These are phyloP conservation scores for Trachelipus rathkii DNA, from an alignment of 1,140 invertebrate species.

Conservation along the genomic window DNA sequence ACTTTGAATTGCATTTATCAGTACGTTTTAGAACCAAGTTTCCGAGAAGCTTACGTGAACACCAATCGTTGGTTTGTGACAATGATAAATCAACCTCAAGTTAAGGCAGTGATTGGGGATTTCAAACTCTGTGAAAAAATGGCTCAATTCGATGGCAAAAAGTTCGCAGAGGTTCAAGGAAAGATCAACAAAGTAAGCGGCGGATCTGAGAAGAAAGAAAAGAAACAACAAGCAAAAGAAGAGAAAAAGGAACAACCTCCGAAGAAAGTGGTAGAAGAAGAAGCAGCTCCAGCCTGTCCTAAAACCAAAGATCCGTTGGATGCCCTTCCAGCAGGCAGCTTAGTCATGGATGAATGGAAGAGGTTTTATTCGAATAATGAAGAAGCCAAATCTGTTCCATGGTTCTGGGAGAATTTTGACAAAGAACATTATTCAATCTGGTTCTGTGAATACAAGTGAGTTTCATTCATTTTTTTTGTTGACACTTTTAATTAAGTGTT, in stretches of 20 bases:
- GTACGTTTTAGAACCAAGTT: slow-evolving; percentile 56
- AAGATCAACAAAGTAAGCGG: slow-evolving; percentile 49
- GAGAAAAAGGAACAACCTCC: slow-evolving; percentile 50
- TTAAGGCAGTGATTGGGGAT: slow-evolving; percentile 76
- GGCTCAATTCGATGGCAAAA: slow-evolving; percentile 72
- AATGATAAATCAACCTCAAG: slow-evolving; percentile 78
- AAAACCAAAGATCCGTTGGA: slow-evolving; percentile 91
- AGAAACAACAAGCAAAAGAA: slow-evolving; percentile 50
- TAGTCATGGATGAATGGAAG: slow-evolving; percentile 97
- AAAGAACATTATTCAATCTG: slow-evolving; percentile 95
- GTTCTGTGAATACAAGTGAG: slow-evolving; percentile 78
- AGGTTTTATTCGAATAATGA: slow-evolving; percentile 95
- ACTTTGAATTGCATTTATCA: slow-evolving; percentile 17
- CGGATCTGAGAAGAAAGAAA: slow-evolving; percentile 48
- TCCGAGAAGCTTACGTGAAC: slow-evolving; percentile 68
- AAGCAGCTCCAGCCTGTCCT: slow-evolving; percentile 51
- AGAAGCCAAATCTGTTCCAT: slow-evolving; percentile 86
- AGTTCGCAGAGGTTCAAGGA: slow-evolving; percentile 57
- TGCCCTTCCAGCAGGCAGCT: slow-evolving; percentile 68
- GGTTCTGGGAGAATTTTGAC: slow-evolving; percentile 99
- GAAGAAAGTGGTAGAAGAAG: too few relatives aligned
- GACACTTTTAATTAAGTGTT: neutral
- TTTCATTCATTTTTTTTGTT: neutral
- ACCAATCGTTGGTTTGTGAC: slow-evolving; percentile 93
- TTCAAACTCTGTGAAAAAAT: slow-evolving; percentile 72